Base-by-base conservation (phyloP, 2,888 invertebrate genomes). In the Tupiocoris notatus region DNA sequence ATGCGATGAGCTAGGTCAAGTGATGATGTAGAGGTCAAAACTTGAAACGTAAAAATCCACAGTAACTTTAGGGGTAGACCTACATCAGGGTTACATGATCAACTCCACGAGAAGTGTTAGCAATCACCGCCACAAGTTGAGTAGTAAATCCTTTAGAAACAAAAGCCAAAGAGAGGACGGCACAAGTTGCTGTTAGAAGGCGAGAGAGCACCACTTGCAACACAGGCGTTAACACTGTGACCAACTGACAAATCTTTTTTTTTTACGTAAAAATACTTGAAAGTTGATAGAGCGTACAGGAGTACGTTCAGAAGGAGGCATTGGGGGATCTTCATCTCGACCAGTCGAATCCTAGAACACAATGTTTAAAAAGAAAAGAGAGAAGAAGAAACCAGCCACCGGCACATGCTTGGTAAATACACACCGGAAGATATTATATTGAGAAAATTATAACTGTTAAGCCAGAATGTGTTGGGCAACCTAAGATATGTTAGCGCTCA, bases 291-390 rank as follows among this genome's bases (percentile, higher is more conserved):
- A 16, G 62, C 73, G 54, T 73, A 73, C 73, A 21, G 73, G 73
- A 61, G 73, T 73, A 54, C 73, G 73, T n/a, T 73, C 73, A 20
- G 73, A 57, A 22, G 57, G 62, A 39, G 62, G 73, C 56, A 63
- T 20, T 17, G 61, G 61, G 22, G 59, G 39, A 17, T 20, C 71
- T 17, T 67, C 75, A 56, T 64, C 58, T 20, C 59, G 57, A 16
- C 17, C 67, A 77, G 64, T 70, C 2, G 57, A 39, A 23, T 67
- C 79, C 77, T 78, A 78, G 63, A 77, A 77, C 78, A 78, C 2
- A 77, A 70, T 23, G 68, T 63, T 59, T 6, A 74, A 66, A 75
- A 68, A 78, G 75, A 75, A 61, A 62, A 75, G 61, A 39, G 67
- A 57, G 62, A 67, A 75, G 64, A 54, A 59, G 76, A 74, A 77